phyloP scores from a whole-genome alignment of 2,113 vertebrate genomes.

The Numenius arquata region DNA sequence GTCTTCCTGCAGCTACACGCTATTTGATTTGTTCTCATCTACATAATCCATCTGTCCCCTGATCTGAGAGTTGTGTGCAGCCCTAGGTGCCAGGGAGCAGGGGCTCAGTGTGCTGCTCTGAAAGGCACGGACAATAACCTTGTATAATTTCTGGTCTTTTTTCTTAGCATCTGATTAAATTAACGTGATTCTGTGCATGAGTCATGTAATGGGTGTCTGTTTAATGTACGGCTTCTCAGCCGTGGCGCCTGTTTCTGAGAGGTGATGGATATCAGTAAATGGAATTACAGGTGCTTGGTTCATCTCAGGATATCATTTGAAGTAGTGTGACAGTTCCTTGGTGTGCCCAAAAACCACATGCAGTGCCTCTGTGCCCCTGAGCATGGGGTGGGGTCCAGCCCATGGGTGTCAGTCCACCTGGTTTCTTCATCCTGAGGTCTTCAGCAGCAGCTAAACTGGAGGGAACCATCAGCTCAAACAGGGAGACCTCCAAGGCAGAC shows the following conservation, averaged over 20 bases:
- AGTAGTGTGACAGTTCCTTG: not conserved
- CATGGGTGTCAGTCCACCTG: not conserved
- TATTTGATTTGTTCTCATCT: slow-evolving; percentile 47
- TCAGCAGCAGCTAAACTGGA: not conserved
- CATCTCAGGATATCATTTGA: not conserved
- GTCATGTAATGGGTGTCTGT: not conserved
- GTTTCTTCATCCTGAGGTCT: not conserved
- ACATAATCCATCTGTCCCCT: slow-evolving; percentile 45
- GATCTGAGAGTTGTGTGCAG: not conserved
- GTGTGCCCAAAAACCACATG: rapidly evolving
- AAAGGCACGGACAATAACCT: not conserved
- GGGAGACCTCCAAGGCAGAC: not conserved
- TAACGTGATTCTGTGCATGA: not conserved
- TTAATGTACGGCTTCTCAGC: not conserved
- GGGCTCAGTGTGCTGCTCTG: not conserved
- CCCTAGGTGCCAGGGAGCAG: not conserved
- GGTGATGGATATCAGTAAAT: not conserved
- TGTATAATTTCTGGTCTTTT: not conserved
- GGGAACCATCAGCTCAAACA: not conserved
- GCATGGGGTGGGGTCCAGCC: not conserved
- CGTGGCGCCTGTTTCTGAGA: not conserved
- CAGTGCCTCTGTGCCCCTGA: not conserved
- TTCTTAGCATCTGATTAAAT: slow-evolving; percentile 11
- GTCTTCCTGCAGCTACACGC: not conserved
- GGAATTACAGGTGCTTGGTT: not conserved